A percentile compares a stretch with the other conserved stretches of the same genome.
Conservation (phyloP, 2,797 vertebrate species). For the Prunella strophiata region DNA sequence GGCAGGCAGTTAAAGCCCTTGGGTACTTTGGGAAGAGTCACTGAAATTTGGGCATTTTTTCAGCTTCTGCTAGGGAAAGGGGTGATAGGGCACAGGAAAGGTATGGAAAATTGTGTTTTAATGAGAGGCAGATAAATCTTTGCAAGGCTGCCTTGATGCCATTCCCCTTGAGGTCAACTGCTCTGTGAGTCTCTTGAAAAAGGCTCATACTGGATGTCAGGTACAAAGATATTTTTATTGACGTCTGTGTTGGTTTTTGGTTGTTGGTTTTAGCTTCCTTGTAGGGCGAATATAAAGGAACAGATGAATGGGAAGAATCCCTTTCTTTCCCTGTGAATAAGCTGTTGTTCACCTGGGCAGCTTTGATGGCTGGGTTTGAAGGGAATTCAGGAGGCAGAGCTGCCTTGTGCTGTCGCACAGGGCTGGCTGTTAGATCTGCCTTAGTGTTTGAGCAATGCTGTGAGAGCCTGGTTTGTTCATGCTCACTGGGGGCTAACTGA, state of each 20-base stretch:
- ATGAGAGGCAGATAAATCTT: background rate
- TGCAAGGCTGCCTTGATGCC: background rate
- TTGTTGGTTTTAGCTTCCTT: constrained; percentile 47
- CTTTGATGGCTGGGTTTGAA: constrained; percentile 58
- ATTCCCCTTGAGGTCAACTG: background rate
- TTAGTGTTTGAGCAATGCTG: background rate
- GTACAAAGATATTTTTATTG: constrained; percentile 33
- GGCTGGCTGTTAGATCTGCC: constrained; percentile 1
- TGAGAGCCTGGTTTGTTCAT: background rate
- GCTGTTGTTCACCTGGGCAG: constrained; percentile 51
- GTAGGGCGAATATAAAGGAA: constrained; percentile 16
- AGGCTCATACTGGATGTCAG: accelerated
- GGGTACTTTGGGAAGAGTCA: background rate
- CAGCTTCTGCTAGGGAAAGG: background rate
- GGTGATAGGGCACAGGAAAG: accelerated
- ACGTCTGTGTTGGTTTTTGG: background rate
- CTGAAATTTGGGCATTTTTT: background rate
- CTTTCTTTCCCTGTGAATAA: constrained; percentile 36
- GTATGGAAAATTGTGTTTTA: background rate
- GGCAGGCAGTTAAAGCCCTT: background rate
- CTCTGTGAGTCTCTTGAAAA: background rate
- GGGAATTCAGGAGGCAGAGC: constrained; percentile 32
- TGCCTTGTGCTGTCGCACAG: accelerated
- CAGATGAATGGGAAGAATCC: constrained; percentile 11
- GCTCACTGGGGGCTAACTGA: background rate